These are phyloP conservation scores for Lepeophtheirus salmonis DNA, from an alignment of 1,140 invertebrate genomes.

Conservation along the genomic window DNA sequence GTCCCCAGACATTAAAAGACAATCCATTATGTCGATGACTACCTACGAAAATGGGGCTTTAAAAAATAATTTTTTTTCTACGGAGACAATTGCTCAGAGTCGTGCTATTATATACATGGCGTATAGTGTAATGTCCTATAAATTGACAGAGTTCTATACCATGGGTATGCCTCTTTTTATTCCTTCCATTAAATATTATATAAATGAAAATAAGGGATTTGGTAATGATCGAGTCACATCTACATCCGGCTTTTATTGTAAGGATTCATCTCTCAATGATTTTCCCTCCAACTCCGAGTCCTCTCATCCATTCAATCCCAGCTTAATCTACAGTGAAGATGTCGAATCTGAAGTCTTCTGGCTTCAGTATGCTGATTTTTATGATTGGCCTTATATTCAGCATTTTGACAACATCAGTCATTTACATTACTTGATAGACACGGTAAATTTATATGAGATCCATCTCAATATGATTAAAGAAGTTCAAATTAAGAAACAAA, in stretches of 20 bases:
- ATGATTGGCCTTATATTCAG: background rate
- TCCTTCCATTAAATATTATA: background rate
- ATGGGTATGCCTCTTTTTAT: conserved; percentile 7
- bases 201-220: background rate
- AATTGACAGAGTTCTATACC: conserved; percentile 6
- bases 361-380: conserved; percentile 12
- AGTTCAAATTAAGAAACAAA: background rate
- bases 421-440: background rate
- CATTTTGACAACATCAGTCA: background rate
- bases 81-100: background rate
- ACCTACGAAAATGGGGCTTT: background rate
- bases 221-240: background rate
- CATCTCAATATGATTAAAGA: background rate
- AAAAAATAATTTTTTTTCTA: background rate
- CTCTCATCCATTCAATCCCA: conserved; percentile 8
- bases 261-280: background rate
- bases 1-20: too few relatives aligned
- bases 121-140: conserved; percentile 9
- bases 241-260: background rate
- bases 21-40: too few relatives aligned
- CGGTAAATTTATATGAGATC: background rate
- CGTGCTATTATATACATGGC: background rate
- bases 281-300: background rate
- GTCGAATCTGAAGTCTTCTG: conserved; percentile 5
- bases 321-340: background rate